Evolutionary conservation across 2,797 vertebrate genomes (phyloP), one percentile per base, ranked within the genome.

Genomic region (Huso huso): DNA sequence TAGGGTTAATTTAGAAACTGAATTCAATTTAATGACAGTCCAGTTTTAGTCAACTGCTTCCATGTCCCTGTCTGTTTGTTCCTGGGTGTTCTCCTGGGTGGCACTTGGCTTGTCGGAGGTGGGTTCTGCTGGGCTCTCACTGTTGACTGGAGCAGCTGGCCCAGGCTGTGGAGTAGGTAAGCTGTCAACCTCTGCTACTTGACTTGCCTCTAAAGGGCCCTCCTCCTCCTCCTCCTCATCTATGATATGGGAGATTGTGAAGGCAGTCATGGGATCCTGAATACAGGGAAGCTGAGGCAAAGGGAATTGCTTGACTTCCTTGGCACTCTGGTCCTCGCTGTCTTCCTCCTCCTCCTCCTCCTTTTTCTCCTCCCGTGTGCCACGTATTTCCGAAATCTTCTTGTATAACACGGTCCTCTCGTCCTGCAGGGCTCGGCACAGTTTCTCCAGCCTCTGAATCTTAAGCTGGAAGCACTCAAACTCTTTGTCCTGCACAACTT

Each of bases 361-460:
- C 11, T 78, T 71, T 64, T 76, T 76, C 15, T 76, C 64, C 51
- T 78, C 80, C 1, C 76, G 66, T 0, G 72, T 50, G 49, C 67
- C 65, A 73, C 91, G 91, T 6, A 94, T 88, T 3, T 94, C 91
- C 82, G 89, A 92, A 73, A 99, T 97, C 85, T 94, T 97, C 65
- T 79, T 82, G 23, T 99, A 98, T 55, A 99, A 84, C 71, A 89
- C 78, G 0, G 84, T 90, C 69, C 96, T 92, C 81, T 99, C 96
- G 1, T 94, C 90, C 77, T 99, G 96, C 50, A 99, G 84, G 6
- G 87, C 90, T 18, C 89, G 86, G 48, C 96, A 99, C 53, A 99
- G 84, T 50, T 87, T 93, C 84, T 99, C 95, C 75, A 99, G 77
- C 69, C 91, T 93, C 67, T 90, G 86, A 13, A 99, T 95, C 89